These are phyloP conservation scores for Trichomycterus rosablanca DNA, from an alignment of 2,113 vertebrate genomes.

Conservation along the genomic window DNA sequence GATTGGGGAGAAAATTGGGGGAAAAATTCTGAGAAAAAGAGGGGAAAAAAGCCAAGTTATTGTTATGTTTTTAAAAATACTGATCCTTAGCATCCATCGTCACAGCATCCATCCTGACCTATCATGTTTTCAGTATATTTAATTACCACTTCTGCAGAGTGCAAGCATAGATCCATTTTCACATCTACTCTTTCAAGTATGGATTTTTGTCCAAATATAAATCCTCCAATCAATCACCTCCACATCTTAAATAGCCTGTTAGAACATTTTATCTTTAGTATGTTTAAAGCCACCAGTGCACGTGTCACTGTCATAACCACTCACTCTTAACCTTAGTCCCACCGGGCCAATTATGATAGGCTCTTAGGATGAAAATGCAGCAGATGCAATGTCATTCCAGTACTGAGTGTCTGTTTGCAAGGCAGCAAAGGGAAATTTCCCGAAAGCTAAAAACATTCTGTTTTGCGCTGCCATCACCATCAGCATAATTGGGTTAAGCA, in stretches of 20 bases:
- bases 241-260: slow-evolving; percentile 23
- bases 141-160: slow-evolving; percentile 4
- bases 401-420: slow-evolving; percentile 28
- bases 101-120: no score
- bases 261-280: slow-evolving; percentile 21
- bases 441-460: slow-evolving; percentile 39
- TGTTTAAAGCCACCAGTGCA: not conserved
- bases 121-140: slow-evolving; percentile 6
- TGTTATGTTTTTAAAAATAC: no score
- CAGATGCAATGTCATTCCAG: slow-evolving; percentile 19
- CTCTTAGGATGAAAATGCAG: slow-evolving; percentile 32
- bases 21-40: no score
- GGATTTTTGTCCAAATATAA: slow-evolving; percentile 19
- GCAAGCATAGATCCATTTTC: slow-evolving; percentile 22
- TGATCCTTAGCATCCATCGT: no score
- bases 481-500: slow-evolving; percentile 47
- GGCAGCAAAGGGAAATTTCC: slow-evolving; percentile 37
- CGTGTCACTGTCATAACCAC: slow-evolving; percentile 32
- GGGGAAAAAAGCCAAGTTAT: no score
- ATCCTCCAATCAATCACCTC: slow-evolving; percentile 14
- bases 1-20: no score
- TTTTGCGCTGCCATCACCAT: slow-evolving; percentile 42
- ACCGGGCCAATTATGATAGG: slow-evolving; percentile 19
- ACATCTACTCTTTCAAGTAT: slow-evolving; percentile 17
- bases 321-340: slow-evolving; percentile 11